Base-by-base conservation (phyloP, 2,113 vertebrate species). In the Chlorocebus sabaeus region DNA sequence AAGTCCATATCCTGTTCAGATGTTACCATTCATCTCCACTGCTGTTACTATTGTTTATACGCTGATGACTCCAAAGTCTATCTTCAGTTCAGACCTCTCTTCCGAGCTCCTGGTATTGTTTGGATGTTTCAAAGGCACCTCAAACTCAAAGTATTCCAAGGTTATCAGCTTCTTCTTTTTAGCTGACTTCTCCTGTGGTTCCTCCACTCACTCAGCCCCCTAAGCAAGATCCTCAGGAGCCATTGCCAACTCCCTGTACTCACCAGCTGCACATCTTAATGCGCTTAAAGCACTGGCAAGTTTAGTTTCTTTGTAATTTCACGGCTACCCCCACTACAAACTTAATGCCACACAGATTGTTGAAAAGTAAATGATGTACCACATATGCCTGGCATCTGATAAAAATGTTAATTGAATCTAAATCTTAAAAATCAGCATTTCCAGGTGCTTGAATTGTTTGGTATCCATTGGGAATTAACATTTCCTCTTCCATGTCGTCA, bases 331-430 rank as follows among this genome's bases (percentile, higher is more conserved):
- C 43, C 48, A 12, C 84, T 91, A 55, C 8, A 81, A 55, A 73
- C 30, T 64, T 73, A 70, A 59, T 61, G 35, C 30, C 20, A 79
- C 25, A 6, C 17, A 95, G 59, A 79, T 27, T 72, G 57, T 75
- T 64, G 38, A 94, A 90, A 86, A 57, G 38, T 40, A 81, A 84
- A 93, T 12, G 50, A 72, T 38, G 48, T 64, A 48, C 40, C 79
- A 85, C 68, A 50, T 61, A 80, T 35, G 48, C 30, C n/a, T 85
- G 38, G 14, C 16, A 20, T 38, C 32, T 94, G 78, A 67, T 78
- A 72, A 32, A 97, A 93, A 86, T 70, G 78, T 91, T 64, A 93
- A n/a, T 64, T 93, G 84, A 84, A 80, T 72, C 30, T 18, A 30
- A 93, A 84, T 45, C 32, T 17, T 72, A 95, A 76, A 68, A 79